These are phyloP conservation scores for Molorchus minor DNA, from an alignment of 2,888 invertebrate genomes.

Conservation along the genomic window DNA sequence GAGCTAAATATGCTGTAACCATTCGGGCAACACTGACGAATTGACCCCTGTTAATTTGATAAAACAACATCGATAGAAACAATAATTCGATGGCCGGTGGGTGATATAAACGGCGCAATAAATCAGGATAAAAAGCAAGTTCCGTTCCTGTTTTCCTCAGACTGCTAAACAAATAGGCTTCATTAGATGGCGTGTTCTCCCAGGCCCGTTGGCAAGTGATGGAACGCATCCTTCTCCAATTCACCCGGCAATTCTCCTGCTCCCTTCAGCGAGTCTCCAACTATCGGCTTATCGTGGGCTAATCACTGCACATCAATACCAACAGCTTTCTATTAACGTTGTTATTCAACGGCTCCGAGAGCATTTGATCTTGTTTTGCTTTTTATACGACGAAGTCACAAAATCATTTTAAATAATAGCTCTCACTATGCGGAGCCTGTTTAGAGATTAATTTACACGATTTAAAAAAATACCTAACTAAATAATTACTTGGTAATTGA, in stretches of 20 bases:
- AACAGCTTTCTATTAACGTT: slow-evolving; percentile 9
- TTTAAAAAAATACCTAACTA: too few species aligned
- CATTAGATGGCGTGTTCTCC: slow-evolving; percentile 33
- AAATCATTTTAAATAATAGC: too few species aligned
- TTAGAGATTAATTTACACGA: too few species aligned
- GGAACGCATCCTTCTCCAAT: slow-evolving; percentile 30
- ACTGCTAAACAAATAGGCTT: slow-evolving; percentile 39
- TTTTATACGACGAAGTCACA: too few species aligned
- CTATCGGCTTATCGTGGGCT: slow-evolving; percentile 44
- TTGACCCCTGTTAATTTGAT: slow-evolving; percentile 29
- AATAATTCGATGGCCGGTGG: slow-evolving; percentile 35
- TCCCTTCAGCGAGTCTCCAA: slow-evolving; percentile 14
- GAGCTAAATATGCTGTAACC: too few species aligned
- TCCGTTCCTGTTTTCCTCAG: slow-evolving; percentile 41
- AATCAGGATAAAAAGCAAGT: slow-evolving; percentile 43
- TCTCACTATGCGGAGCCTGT: too few species aligned
- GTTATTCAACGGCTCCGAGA: slow-evolving; percentile 3
- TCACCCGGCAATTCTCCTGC: slow-evolving; percentile 4
- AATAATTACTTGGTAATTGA: too few species aligned
- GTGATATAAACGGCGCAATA: slow-evolving; percentile 38
- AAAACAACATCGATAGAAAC: slow-evolving; percentile 34
- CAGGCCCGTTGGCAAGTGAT: slow-evolving; percentile 29
- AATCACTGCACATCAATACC: slow-evolving; percentile 50
- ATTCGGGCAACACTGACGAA: slow-evolving; percentile 10
- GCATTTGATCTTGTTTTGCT: slow-evolving; percentile 1